phyloP scores from a whole-genome alignment of 1,140 invertebrate genomes.

The Diorhabda sublineata region DNA sequence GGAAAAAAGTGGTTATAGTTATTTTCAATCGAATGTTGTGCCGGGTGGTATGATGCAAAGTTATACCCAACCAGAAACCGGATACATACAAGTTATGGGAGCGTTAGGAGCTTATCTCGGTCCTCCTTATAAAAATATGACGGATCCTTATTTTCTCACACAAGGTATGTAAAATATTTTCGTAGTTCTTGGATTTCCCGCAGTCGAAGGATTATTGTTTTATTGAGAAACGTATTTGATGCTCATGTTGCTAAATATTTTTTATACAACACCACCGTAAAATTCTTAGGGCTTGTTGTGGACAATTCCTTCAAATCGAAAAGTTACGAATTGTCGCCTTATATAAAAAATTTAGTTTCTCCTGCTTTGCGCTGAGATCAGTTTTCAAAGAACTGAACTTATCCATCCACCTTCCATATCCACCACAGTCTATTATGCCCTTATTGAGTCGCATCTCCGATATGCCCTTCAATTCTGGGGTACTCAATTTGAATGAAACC shows the following conservation, averaged over 20 bases:
- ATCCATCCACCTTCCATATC: no score
- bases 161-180: slow-evolving; percentile 52
- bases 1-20: slow-evolving; percentile 35
- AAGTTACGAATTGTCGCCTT: neutral
- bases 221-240: neutral
- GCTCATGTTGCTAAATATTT: no score
- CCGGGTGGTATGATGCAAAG: slow-evolving; percentile 30
- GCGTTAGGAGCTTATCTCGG: slow-evolving; percentile 56
- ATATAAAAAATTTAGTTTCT: no score
- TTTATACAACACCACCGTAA: no score
- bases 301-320: neutral
- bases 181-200: neutral
- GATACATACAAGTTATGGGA: slow-evolving; percentile 60
- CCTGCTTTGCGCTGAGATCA: no score
- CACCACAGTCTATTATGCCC: no score
- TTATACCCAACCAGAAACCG: slow-evolving; percentile 35
- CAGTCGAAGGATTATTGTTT: neutral
- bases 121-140: slow-evolving; percentile 61
- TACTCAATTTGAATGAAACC: no score
- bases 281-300: no score
- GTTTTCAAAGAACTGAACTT: no score
- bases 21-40: slow-evolving; percentile 36
- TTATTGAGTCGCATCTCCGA: no score
- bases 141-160: slow-evolving; percentile 62
- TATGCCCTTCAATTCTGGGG: no score